phyloP scores from a whole-genome alignment of 2,797 vertebrate species.

The Harpia harpyja region DNA sequence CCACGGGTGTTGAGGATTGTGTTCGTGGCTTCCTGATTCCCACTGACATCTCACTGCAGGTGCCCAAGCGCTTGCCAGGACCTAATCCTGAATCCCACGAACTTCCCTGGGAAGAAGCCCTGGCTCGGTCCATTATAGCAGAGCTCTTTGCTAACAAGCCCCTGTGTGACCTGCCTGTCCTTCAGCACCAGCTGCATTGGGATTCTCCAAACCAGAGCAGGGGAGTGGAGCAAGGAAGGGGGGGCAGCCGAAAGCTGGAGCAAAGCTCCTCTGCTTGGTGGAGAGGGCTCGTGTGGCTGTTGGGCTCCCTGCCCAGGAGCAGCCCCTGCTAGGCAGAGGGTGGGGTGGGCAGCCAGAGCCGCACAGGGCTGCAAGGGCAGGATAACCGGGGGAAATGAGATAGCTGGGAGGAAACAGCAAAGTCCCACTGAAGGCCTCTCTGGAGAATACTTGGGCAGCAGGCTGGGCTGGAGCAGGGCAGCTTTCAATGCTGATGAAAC shows the following conservation, averaged over 20 bases:
- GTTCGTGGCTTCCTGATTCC: neutral
- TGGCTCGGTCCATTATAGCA: neutral
- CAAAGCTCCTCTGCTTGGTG: neutral
- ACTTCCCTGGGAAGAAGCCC: neutral
- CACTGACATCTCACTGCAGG: neutral
- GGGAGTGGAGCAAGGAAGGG: neutral
- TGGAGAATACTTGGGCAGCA: neutral
- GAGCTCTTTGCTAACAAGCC: neutral
- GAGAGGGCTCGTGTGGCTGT: neutral
- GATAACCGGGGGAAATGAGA: neutral
- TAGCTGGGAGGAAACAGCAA: neutral
- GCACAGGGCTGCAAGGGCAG: rapidly evolving
- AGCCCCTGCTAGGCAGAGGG: neutral
- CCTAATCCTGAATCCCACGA: neutral
- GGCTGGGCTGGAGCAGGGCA: neutral
- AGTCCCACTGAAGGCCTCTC: neutral
- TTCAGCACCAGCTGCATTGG: neutral
- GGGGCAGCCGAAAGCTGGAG: neutral
- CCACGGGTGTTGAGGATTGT: neutral
- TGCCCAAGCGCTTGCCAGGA: neutral
- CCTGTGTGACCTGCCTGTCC: neutral
- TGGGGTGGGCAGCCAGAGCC: neutral
- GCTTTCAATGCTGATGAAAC: neutral
- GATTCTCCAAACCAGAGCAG: neutral
- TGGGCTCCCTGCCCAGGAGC: neutral